Conservation (phyloP, 2,888 invertebrate genomes). For the Mimumesa dahlbomi region DNA sequence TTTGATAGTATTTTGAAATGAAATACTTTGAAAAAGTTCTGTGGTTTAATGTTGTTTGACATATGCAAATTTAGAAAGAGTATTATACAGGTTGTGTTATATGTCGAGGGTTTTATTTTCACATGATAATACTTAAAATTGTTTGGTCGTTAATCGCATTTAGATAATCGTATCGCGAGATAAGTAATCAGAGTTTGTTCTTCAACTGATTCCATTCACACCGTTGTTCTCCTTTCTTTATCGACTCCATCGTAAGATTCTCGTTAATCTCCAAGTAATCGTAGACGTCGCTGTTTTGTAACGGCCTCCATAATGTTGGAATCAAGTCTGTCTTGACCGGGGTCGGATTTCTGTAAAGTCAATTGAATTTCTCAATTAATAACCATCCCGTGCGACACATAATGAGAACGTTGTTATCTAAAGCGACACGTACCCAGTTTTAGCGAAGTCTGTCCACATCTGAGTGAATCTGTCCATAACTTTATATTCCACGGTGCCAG, state of each 20-base stretch:
- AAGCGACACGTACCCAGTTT: conserved; percentile 68
- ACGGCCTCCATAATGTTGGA: conserved; percentile 68
- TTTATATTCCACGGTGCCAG: conserved; percentile 48
- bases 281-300: conserved; percentile 51
- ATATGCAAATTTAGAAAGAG: no score
- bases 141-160: no score
- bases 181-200: conserved; percentile 51
- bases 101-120: no score
- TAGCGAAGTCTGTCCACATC: conserved; percentile 78
- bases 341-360: conserved; percentile 71
- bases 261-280: conserved; percentile 67
- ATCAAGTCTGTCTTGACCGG: conserved; percentile 58
- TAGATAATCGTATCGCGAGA: no score
- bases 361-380: neutral
- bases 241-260: conserved; percentile 60
- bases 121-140: no score
- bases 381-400: neutral
- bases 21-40: no score
- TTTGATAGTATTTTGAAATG: no score
- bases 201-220: conserved; percentile 46
- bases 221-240: conserved; percentile 27
- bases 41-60: no score
- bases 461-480: conserved; percentile 68
- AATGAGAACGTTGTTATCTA: no score
- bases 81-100: no score